Evolutionary conservation across 2,888 invertebrate genomes (phyloP).

Genomic region (Philereme transversata): DNA sequence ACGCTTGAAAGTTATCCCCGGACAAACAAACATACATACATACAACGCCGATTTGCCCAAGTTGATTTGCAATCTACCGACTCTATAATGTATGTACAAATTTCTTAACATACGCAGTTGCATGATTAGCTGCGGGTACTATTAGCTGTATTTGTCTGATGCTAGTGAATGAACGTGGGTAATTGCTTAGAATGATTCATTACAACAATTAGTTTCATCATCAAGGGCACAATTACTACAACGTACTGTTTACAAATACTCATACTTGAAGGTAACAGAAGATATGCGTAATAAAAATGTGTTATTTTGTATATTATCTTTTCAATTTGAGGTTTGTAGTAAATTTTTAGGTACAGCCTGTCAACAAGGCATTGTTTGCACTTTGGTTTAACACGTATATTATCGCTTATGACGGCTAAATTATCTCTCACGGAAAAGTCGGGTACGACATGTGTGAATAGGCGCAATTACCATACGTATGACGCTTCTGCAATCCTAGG

Average conservation of each 20-base stretch:
- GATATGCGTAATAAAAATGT: too few species aligned
- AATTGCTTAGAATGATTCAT: constrained; percentile 31
- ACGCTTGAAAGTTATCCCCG: too few species aligned
- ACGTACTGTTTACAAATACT: neutral
- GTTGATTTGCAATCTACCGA: too few species aligned
- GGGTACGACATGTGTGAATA: constrained; percentile 55
- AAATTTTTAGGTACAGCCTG: constrained; percentile 17
- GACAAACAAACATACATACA: too few species aligned
- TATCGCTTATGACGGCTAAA: constrained; percentile 40
- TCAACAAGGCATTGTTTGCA: constrained; percentile 29
- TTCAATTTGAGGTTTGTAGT: neutral
- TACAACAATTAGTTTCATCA: constrained; percentile 30
- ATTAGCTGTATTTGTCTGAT: constrained; percentile 12
- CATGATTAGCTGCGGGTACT: neutral
- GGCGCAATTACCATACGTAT: constrained; percentile 68
- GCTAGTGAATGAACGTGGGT: constrained; percentile 27
- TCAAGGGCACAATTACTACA: constrained; percentile 24
- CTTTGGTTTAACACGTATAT: constrained; percentile 27
- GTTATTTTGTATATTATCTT: neutral
- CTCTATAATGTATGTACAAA: too few species aligned
- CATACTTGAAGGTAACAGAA: too few species aligned
- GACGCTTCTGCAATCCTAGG: constrained; percentile 55
- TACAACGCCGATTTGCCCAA: too few species aligned
- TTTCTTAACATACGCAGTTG: too few species aligned
- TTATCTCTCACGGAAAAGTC: constrained; percentile 45